Evolutionary conservation across 2,888 invertebrate species (phyloP).

Genomic region (Chrysodeixis includens): DNA sequence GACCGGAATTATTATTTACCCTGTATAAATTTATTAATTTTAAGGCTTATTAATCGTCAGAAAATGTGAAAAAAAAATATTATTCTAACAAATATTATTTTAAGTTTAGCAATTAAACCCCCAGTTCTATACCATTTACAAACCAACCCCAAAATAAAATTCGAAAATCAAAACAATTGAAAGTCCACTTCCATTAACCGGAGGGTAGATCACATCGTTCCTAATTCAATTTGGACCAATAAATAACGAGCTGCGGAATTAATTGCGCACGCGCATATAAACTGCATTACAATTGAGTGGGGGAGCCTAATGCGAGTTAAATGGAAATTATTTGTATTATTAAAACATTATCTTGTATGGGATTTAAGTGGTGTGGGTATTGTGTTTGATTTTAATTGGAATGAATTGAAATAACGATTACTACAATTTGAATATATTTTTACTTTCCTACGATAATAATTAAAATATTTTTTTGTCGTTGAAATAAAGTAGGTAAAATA

Average conservation of each 20-base stretch:
- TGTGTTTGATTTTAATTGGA: not conserved
- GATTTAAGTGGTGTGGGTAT: not conserved
- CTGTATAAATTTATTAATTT: too few species aligned
- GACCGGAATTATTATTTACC: too few species aligned
- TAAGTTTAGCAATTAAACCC: too few species aligned
- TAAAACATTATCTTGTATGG: constrained; percentile 15
- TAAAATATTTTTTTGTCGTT: too few species aligned
- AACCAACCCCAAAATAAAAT: too few species aligned
- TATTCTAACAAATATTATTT: too few species aligned
- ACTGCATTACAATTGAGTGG: constrained; percentile 40
- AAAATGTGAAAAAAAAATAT: too few species aligned
- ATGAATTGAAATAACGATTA: not conserved
- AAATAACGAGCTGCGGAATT: constrained; percentile 50
- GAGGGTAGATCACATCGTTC: constrained; percentile 56
- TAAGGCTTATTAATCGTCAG: too few species aligned
- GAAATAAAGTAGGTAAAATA: too few species aligned
- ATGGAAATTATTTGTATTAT: constrained; percentile 25
- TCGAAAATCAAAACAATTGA: constrained; percentile 9
- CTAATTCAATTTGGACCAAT: constrained; percentile 59
- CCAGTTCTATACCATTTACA: not conserved
- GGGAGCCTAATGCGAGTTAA: constrained; percentile 39
- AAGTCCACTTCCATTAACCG: constrained; percentile 21
- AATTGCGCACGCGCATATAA: constrained; percentile 52
- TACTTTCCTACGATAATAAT: too few species aligned
- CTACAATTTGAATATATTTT: too few species aligned